Conservation (phyloP, 2,113 vertebrate species). For the Lampris incognitus region DNA sequence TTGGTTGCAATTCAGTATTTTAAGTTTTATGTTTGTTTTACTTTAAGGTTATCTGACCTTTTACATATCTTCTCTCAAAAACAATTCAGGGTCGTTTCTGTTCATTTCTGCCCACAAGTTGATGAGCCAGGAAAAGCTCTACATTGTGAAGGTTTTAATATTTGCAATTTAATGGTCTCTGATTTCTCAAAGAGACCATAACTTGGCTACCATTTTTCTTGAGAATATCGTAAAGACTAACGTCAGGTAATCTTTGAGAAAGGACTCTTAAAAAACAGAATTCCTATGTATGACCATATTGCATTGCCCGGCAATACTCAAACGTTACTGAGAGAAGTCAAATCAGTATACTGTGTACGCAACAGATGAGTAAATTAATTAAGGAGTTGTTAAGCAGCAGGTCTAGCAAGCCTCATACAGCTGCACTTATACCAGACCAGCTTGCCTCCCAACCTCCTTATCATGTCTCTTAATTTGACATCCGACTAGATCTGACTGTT, state of each 20-base stretch:
- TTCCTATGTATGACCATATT: constrained; percentile 4
- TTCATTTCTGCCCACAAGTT: no score
- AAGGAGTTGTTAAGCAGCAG: not conserved
- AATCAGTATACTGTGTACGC: constrained; percentile 77
- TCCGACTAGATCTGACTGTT: not conserved
- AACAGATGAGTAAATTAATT: constrained; percentile 9
- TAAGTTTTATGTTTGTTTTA: no score
- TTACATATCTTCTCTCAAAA: no score
- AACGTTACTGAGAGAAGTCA: constrained; percentile 39
- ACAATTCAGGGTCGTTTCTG: no score
- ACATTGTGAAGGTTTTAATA: not conserved
- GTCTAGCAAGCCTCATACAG: not conserved
- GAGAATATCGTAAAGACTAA: no score
- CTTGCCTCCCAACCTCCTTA: not conserved
- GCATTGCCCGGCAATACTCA: constrained; percentile 4
- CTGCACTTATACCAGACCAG: not conserved
- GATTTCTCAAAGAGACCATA: no score
- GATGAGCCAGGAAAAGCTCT: not conserved
- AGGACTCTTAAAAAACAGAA: not conserved
- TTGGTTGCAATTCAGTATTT: no score
- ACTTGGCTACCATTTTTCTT: no score
- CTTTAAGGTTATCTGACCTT: no score
- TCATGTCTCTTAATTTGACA: not conserved
- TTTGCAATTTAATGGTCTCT: no score
- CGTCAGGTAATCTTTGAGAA: not conserved